Percentiles rank a stretch among this genome's conserved stretches.
phyloP scores from a whole-genome alignment of 1,140 invertebrate species.

The Lordiphosa collinella region DNA sequence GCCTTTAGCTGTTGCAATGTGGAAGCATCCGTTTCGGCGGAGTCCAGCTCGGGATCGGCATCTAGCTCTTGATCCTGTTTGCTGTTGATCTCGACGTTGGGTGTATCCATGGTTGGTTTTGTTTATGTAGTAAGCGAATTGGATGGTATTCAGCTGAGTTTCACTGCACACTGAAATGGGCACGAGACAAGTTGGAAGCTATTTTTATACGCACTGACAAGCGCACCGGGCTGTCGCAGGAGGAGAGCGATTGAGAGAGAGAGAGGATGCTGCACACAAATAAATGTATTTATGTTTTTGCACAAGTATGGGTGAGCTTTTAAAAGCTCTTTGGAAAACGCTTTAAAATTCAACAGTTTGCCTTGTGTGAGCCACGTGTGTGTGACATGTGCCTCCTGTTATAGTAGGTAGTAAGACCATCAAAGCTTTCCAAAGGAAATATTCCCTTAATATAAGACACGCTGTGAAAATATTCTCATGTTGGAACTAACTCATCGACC shows the following conservation, averaged over 20 bases:
- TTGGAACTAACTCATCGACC: no score
- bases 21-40: not conserved
- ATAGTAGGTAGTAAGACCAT: no score
- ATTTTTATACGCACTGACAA: constrained; percentile 6
- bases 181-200: constrained; percentile 7
- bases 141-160: not conserved
- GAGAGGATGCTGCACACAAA: not conserved
- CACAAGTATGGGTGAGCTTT: no score
- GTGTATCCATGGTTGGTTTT: constrained; percentile 24
- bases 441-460: no score
- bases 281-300: no score
- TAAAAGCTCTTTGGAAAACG: no score
- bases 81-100: constrained; percentile 10
- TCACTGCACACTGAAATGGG: constrained; percentile 9
- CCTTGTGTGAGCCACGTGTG: no score
- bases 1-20: constrained; percentile 42
- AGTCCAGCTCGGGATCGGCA: not conserved
- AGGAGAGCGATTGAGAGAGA: not conserved
- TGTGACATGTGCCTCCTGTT: no score
- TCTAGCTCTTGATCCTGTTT: not conserved
- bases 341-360: no score
- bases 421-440: no score
- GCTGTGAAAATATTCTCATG: no score
- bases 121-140: not conserved
- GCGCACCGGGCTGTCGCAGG: not conserved